Evolutionary conservation across 2,797 vertebrate species (phyloP).

Genomic region (Hapalemur alaotrensis): DNA sequence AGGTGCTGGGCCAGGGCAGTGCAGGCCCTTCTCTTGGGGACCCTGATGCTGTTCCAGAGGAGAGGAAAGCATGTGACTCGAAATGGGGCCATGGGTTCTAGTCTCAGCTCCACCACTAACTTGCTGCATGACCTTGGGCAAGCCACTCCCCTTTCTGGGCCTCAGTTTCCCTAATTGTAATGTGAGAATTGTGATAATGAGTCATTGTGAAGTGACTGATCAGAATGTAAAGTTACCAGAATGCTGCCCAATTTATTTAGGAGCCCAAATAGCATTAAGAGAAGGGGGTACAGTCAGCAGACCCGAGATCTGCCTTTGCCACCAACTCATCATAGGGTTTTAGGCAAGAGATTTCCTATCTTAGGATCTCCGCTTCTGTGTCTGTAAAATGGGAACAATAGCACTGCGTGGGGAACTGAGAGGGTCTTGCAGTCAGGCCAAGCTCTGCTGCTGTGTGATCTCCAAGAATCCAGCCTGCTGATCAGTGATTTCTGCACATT

Average conservation of each 20-base stretch:
- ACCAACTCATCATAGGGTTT: not conserved
- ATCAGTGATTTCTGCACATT: not conserved
- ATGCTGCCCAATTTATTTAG: not conserved
- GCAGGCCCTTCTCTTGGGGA: not conserved
- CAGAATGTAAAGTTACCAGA: not conserved
- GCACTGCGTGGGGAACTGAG: not conserved
- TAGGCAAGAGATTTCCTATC: not conserved
- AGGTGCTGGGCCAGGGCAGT: conserved; percentile 82
- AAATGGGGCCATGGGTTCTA: not conserved
- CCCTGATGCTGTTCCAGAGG: not conserved
- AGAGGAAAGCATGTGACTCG: not conserved
- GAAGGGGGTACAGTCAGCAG: not conserved
- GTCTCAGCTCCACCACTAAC: not conserved
- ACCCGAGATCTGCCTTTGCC: not conserved
- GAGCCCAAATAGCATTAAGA: not conserved
- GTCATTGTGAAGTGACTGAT: not conserved
- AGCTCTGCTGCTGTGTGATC: not conserved
- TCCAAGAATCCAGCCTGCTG: not conserved
- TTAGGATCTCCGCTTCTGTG: not conserved
- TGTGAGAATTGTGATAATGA: not conserved
- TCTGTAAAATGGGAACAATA: not conserved
- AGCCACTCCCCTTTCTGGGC: not conserved
- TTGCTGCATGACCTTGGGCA: not conserved
- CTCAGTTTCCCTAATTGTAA: not conserved
- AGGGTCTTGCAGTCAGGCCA: not conserved